Conservation (phyloP, 2,113 vertebrate genomes). For the Cavia aperea region DNA sequence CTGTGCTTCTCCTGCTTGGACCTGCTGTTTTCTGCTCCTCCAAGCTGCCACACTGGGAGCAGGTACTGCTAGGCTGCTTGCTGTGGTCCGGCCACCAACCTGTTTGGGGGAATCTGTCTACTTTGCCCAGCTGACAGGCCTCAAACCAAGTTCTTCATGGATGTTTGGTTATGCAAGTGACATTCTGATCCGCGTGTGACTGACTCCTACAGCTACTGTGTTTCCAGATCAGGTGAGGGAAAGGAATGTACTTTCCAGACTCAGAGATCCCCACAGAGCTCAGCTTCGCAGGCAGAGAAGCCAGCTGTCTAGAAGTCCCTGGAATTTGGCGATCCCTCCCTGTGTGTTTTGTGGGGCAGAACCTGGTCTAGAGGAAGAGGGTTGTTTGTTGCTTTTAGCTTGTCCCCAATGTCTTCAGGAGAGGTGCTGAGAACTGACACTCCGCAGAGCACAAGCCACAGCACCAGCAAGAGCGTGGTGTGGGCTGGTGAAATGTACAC, state of each 20-base stretch:
- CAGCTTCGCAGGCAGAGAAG: neutral
- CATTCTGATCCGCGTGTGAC: conserved; percentile 1
- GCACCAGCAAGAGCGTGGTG: neutral
- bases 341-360: neutral
- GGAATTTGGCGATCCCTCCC: neutral
- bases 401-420: neutral
- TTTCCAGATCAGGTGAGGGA: conserved; percentile 8
- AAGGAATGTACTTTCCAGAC: neutral
- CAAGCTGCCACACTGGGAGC: fast-evolving
- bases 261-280: neutral
- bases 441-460: neutral
- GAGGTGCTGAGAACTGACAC: neutral
- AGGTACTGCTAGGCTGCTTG: too few species aligned
- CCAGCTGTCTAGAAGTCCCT: neutral
- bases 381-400: neutral
- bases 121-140: neutral
- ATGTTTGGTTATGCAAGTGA: conserved; percentile 5
- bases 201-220: conserved; percentile 9
- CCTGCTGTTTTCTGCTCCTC: neutral
- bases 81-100: neutral
- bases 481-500: neutral
- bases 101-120: neutral
- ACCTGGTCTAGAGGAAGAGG: neutral
- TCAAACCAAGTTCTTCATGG: neutral
- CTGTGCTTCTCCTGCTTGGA: neutral